Evolutionary conservation across 2,113 vertebrate species (phyloP).

Genomic region (Oryzias woworae): DNA sequence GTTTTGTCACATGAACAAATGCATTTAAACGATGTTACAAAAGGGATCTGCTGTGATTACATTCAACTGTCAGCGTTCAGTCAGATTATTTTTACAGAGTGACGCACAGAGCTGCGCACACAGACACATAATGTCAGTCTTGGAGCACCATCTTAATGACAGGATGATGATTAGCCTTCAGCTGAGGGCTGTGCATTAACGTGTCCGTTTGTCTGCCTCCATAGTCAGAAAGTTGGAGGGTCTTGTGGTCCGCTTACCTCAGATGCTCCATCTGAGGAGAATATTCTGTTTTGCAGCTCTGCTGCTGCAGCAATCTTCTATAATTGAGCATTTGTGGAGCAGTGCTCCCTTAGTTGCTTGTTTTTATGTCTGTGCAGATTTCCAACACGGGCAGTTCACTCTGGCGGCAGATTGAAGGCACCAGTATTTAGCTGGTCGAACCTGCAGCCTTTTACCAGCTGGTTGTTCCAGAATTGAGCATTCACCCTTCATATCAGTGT

Average conservation of each 20-base stretch:
- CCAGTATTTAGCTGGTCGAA: too few relatives aligned
- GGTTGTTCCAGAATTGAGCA: too few relatives aligned
- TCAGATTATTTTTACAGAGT: slow-evolving; percentile 23
- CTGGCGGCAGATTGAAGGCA: neutral
- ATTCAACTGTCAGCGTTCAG: neutral
- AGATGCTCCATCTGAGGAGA: neutral
- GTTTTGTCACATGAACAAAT: too few relatives aligned
- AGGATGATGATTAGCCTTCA: slow-evolving; percentile 19
- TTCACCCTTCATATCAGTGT: too few relatives aligned
- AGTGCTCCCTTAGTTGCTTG: neutral
- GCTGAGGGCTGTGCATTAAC: slow-evolving; percentile 20
- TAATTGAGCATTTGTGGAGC: neutral
- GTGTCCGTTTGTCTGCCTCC: slow-evolving; percentile 2
- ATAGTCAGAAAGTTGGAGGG: neutral
- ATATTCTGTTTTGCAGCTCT: neutral
- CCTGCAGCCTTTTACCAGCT: too few relatives aligned
- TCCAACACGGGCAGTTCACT: neutral
- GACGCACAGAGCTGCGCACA: slow-evolving; percentile 17
- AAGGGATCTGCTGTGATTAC: neutral
- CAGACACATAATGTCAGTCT: slow-evolving; percentile 4
- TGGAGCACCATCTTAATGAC: slow-evolving; percentile 12
- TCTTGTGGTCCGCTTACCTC: neutral
- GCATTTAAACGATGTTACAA: too few relatives aligned
- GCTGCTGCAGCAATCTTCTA: neutral
- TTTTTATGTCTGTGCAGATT: neutral